These are phyloP conservation scores for Athalia circularis DNA, from an alignment of 2,888 invertebrate genomes.

Conservation along the genomic window DNA sequence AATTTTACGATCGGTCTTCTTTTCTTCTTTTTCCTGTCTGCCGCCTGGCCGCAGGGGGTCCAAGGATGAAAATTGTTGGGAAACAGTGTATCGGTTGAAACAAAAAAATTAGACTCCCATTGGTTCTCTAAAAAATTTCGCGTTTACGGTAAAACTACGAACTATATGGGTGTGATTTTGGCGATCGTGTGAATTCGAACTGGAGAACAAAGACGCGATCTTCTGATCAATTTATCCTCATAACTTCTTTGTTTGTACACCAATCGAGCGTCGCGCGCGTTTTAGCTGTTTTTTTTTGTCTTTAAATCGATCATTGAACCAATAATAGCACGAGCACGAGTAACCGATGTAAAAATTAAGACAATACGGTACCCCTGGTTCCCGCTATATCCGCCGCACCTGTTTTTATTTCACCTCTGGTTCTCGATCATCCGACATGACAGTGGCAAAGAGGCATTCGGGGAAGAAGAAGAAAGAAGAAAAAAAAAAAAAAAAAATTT, in stretches of 20 bases:
- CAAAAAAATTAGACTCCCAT: too few species aligned
- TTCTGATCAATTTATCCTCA: background rate
- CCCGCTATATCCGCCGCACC: slow-evolving; percentile 2
- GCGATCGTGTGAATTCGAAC: too few species aligned
- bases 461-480: background rate
- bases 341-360: slow-evolving; percentile 26
- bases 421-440: background rate
- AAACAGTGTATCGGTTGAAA: too few species aligned
- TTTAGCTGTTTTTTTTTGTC: too few species aligned
- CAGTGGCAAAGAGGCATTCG: background rate
- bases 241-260: background rate
- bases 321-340: background rate
- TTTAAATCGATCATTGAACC: too few species aligned
- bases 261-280: background rate
- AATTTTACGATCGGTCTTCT: background rate
- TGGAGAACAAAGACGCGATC: too few species aligned
- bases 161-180: too few species aligned
- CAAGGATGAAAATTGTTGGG: too few species aligned
- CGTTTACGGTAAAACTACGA: too few species aligned
- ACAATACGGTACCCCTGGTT: slow-evolving; percentile 25
- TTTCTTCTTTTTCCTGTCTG: background rate
- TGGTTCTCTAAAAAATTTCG: too few species aligned
- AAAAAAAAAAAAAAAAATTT: background rate
- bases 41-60: background rate
- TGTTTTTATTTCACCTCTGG: background rate